Evolutionary conservation across 2,113 vertebrate genomes (phyloP).

Genomic region (Leucopternis melanops): DNA sequence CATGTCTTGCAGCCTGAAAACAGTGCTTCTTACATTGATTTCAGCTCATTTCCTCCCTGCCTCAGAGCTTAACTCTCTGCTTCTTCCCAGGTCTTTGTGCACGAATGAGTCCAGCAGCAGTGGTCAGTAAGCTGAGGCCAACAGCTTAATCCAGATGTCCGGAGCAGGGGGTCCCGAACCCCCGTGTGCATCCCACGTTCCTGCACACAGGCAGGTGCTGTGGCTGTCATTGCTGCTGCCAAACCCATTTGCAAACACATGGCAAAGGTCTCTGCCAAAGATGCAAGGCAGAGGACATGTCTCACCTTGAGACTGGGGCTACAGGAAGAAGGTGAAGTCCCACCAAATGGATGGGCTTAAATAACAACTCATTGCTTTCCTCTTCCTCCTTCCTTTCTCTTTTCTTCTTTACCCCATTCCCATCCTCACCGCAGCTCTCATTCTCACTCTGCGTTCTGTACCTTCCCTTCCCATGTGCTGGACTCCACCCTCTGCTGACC

Average conservation of each 20-base stretch:
- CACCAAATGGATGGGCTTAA: not conserved
- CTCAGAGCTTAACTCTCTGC: not conserved
- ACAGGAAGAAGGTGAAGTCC: not conserved
- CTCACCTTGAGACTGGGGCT: not conserved
- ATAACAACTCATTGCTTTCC: not conserved
- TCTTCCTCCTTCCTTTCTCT: not conserved
- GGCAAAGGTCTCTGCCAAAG: not conserved
- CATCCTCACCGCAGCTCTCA: not conserved
- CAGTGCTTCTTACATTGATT: slow-evolving; percentile 22
- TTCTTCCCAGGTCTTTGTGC: not conserved
- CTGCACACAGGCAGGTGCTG: accelerated
- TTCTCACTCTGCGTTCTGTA: not conserved
- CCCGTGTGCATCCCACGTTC: accelerated
- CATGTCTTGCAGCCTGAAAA: slow-evolving; percentile 10
- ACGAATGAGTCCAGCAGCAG: not conserved
- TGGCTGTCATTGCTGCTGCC: not conserved
- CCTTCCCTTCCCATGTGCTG: not conserved
- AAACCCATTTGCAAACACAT: not conserved
- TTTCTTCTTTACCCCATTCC: not conserved
- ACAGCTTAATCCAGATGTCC: not conserved
- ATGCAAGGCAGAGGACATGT: not conserved
- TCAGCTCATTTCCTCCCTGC: slow-evolving; percentile 16
- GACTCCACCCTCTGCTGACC: not conserved
- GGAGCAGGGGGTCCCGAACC: not conserved
- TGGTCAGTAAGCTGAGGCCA: not conserved